Percentiles rank a stretch among this genome's conserved stretches.
phyloP scores from a whole-genome alignment of 2,797 vertebrate genomes.

The Pantherophis alleghaniensis region DNA sequence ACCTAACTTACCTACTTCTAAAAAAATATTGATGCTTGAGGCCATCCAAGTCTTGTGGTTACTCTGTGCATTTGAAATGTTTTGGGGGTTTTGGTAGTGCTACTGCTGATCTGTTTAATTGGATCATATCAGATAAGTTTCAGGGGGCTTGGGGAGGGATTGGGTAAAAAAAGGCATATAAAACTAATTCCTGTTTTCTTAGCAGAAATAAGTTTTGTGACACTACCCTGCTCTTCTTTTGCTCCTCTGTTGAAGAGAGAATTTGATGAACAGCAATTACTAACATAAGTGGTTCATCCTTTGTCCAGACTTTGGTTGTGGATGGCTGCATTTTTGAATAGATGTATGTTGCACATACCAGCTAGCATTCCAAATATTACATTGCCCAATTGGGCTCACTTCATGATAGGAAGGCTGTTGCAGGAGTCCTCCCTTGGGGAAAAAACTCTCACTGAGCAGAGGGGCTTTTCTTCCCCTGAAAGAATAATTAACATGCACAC shows the following conservation, averaged over 20 bases:
- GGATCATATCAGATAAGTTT: not conserved
- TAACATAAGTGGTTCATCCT: not conserved
- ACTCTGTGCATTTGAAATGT: not conserved
- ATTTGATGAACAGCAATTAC: not conserved
- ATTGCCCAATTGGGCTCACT: not conserved
- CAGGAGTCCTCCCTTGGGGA: not conserved
- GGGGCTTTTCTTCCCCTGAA: accelerated
- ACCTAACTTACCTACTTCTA: not conserved
- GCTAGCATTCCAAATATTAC: not conserved
- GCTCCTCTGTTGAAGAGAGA: not conserved
- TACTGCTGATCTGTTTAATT: not conserved
- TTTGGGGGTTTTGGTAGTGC: not conserved
- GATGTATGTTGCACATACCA: not conserved
- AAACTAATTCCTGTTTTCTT: not conserved
- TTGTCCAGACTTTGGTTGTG: not conserved
- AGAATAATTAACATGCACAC: constrained; percentile 15
- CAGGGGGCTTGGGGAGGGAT: not conserved
- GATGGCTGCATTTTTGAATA: not conserved
- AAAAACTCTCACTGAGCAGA: not conserved
- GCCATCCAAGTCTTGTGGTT: not conserved
- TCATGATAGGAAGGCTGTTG: not conserved
- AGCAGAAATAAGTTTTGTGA: not conserved
- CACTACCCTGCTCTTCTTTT: not conserved
- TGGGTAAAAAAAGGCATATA: not conserved
- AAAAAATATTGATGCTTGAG: not conserved